Conservation (phyloP, 2,113 vertebrate species). For the Thamnophis sirtalis region DNA sequence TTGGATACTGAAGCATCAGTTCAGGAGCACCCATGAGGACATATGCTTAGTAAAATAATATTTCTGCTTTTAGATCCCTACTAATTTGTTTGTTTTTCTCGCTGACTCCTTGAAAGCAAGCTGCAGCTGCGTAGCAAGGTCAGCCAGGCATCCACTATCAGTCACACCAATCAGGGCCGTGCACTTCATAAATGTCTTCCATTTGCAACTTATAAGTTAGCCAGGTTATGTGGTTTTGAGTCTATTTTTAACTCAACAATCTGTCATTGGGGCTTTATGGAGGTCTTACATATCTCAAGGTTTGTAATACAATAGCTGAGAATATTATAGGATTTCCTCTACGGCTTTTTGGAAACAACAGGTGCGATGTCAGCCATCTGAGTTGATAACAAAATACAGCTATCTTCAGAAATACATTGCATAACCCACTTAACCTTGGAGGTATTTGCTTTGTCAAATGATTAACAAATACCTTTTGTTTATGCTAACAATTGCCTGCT, state of each 20-base stretch:
- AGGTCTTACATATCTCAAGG: constrained; percentile 43
- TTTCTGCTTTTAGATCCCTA: background rate
- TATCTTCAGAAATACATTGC: constrained; percentile 28
- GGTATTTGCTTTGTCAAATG: background rate
- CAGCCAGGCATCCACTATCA: constrained; percentile 27
- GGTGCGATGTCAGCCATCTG: constrained; percentile 48
- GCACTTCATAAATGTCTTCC: constrained; percentile 53
- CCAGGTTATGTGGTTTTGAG: constrained; percentile 55
- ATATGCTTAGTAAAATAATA: background rate
- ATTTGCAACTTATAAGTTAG: constrained; percentile 49
- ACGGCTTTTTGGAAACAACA: constrained; percentile 47
- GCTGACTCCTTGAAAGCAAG: background rate
- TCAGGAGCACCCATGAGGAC: background rate
- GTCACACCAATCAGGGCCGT: constrained; percentile 31
- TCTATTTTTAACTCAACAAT: constrained; percentile 64
- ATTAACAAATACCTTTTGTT: background rate
- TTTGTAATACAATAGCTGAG: constrained; percentile 57
- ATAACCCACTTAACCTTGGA: rapidly evolving
- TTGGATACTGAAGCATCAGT: background rate
- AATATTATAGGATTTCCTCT: constrained; percentile 61
- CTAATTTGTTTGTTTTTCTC: rapidly evolving
- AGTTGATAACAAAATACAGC: constrained; percentile 45
- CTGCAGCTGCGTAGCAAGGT: constrained; percentile 9
- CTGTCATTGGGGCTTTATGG: constrained; percentile 57
- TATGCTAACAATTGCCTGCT: background rate